Percentiles rank a stretch among this genome's conserved stretches.
Evolutionary conservation across 2,797 vertebrate species (phyloP).

Genomic region (Gymnoscopelus braueri): DNA sequence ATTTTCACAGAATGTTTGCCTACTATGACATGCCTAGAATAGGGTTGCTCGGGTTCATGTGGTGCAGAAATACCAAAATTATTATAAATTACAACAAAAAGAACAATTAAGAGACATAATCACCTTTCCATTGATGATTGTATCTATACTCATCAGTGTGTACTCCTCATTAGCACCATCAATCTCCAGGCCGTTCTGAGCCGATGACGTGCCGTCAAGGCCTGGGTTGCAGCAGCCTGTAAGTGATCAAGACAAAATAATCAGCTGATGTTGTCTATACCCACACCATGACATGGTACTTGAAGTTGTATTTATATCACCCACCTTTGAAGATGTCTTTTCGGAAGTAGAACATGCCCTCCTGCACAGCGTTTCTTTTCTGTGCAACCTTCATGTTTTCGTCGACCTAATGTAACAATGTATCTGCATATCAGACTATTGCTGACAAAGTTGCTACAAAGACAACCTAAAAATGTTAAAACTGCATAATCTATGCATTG

Average conservation of each 20-base stretch:
- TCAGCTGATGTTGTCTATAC: neutral
- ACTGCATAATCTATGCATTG: too few species aligned
- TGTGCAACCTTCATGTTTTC: conserved; percentile 98
- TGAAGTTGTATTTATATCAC: neutral
- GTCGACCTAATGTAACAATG: conserved; percentile 85
- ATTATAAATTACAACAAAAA: neutral
- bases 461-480: neutral
- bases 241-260: neutral
- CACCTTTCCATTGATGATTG: conserved; percentile 99
- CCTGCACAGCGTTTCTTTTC: conserved; percentile 92
- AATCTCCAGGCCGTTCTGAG: conserved; percentile 84
- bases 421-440: neutral
- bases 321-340: conserved; percentile 97
- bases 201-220: conserved; percentile 83
- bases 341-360: conserved; percentile 95
- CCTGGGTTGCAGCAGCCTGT: conserved; percentile 90
- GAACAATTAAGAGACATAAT: neutral
- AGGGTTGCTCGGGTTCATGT: too few species aligned
- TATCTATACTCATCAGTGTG: conserved; percentile 94
- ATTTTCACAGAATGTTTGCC: too few species aligned
- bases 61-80: neutral
- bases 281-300: neutral
- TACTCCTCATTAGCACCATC: conserved; percentile 84
- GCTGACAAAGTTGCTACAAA: neutral
- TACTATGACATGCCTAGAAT: too few species aligned